Evolutionary conservation across 2,888 invertebrate genomes (phyloP).

Genomic region (Phortica magna): DNA sequence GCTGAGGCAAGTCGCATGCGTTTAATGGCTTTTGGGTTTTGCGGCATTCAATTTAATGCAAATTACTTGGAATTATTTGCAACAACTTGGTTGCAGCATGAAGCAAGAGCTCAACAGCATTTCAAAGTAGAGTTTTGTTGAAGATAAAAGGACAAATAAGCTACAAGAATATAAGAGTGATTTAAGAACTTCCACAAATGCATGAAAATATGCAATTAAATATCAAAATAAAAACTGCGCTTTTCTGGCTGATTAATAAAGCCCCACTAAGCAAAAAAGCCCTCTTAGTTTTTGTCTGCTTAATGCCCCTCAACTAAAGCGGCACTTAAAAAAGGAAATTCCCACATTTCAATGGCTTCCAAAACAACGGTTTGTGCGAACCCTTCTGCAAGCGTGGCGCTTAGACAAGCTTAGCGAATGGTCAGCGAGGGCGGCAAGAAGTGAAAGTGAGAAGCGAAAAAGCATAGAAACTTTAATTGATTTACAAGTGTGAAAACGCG

Average conservation of each 20-base stretch:
- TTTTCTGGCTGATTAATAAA: too few species aligned
- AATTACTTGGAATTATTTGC: background rate
- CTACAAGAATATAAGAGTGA: too few species aligned
- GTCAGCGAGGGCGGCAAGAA: slow-evolving; percentile 8
- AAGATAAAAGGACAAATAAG: too few species aligned
- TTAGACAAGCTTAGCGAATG: slow-evolving; percentile 61
- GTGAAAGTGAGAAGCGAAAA: slow-evolving; percentile 32
- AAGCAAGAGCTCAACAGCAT: background rate
- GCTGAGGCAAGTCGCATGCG: too few species aligned
- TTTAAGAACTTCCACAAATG: too few species aligned
- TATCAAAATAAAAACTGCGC: too few species aligned
- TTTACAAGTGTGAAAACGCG: slow-evolving; percentile 67
- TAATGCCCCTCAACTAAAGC: background rate
- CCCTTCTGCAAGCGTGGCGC: slow-evolving; percentile 40
- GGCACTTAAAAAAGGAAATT: slow-evolving; percentile 44
- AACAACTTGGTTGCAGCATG: background rate
- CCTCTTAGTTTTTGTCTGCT: too few species aligned
- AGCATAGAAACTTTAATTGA: slow-evolving; percentile 63
- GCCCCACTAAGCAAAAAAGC: too few species aligned
- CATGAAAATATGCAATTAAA: too few species aligned
- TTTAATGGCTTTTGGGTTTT: background rate
- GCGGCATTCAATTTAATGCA: slow-evolving; percentile 6
- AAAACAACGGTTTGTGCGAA: slow-evolving; percentile 35
- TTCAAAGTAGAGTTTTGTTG: too few species aligned
- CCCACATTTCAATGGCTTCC: slow-evolving; percentile 62